A percentile compares a stretch with the other conserved stretches of the same genome.
Conservation (phyloP, 1,140 invertebrate species). For the Sycophaga agraensis region DNA sequence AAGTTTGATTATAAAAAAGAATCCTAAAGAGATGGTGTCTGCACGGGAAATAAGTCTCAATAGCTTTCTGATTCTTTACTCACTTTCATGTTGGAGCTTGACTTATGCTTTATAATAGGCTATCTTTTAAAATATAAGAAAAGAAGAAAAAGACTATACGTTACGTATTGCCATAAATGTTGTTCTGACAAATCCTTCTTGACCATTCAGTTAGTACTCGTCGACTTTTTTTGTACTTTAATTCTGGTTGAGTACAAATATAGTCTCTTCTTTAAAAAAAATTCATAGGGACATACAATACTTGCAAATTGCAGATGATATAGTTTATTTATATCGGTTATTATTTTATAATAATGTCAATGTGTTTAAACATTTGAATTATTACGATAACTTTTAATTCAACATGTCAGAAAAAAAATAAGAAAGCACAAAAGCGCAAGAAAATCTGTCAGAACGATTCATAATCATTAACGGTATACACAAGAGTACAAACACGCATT, state of each 20-base stretch:
- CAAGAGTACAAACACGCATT: slow-evolving; percentile 14
- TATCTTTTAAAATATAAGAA: slow-evolving; percentile 1
- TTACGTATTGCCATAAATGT: slow-evolving; percentile 22
- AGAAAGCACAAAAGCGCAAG: too few species aligned
- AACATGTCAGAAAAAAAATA: too few species aligned
- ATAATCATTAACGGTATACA: slow-evolving; percentile 18
- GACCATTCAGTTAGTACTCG: slow-evolving; percentile 30
- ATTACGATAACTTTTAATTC: too few species aligned
- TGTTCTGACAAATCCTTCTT: slow-evolving; percentile 17
- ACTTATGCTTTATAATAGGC: slow-evolving; percentile 15
- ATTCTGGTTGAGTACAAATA: slow-evolving; percentile 20
- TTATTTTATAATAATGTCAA: too few species aligned
- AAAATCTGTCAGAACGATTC: slow-evolving; percentile 20
- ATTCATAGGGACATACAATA: slow-evolving; percentile 19
- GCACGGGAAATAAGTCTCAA: background rate
- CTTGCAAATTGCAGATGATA: slow-evolving; percentile 3
- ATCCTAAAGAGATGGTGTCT: slow-evolving; percentile 7
- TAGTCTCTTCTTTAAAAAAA: slow-evolving; percentile 1
- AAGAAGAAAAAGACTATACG: slow-evolving; percentile 21
- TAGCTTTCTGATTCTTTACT: background rate
- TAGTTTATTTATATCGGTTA: too few species aligned
- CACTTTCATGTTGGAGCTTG: background rate
- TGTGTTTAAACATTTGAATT: too few species aligned
- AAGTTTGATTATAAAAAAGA: slow-evolving; percentile 29
- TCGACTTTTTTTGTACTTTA: slow-evolving; percentile 1